Percentiles rank a stretch among this genome's conserved stretches.
These are phyloP conservation scores for Etheostoma cragini DNA, from an alignment of 2,113 vertebrate species.

Conservation along the genomic window DNA sequence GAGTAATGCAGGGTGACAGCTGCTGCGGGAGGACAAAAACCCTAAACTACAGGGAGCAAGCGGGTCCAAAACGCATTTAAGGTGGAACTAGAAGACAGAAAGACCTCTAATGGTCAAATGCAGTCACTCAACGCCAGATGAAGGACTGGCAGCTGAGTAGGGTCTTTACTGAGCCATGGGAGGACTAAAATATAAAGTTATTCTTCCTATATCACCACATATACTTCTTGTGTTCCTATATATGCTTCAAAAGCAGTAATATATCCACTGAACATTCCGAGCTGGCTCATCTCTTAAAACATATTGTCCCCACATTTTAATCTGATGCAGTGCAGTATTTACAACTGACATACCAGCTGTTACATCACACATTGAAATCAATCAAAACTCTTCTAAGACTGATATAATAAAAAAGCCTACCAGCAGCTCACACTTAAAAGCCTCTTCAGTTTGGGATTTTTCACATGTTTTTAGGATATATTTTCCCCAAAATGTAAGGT, in stretches of 20 bases:
- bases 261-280: constrained; percentile 9
- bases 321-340: constrained; percentile 42
- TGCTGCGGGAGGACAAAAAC: constrained; percentile 99
- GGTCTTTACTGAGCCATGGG: constrained; percentile 34
- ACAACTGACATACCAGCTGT: constrained; percentile 66
- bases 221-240: neutral
- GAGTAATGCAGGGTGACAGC: constrained; percentile 99
- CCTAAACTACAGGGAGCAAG: constrained; percentile 97
- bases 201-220: neutral
- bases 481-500: constrained; percentile 79
- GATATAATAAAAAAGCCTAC: constrained; percentile 7
- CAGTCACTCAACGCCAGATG: constrained; percentile 52
- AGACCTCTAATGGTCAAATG: constrained; percentile 60
- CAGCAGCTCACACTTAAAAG: constrained; percentile 70
- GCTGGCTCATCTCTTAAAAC: constrained; percentile 21
- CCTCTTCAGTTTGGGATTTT: neutral
- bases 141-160: constrained; percentile 50
- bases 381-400: constrained; percentile 36
- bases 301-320: constrained; percentile 52
- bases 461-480: neutral
- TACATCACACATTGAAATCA: constrained; percentile 35
- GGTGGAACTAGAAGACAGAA: constrained; percentile 87
- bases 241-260: neutral
- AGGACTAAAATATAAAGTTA: constrained; percentile 16
- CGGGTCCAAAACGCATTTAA: constrained; percentile 98